Evolutionary conservation across 2,113 vertebrate genomes (phyloP).

Genomic region (Sebastes fasciatus): DNA sequence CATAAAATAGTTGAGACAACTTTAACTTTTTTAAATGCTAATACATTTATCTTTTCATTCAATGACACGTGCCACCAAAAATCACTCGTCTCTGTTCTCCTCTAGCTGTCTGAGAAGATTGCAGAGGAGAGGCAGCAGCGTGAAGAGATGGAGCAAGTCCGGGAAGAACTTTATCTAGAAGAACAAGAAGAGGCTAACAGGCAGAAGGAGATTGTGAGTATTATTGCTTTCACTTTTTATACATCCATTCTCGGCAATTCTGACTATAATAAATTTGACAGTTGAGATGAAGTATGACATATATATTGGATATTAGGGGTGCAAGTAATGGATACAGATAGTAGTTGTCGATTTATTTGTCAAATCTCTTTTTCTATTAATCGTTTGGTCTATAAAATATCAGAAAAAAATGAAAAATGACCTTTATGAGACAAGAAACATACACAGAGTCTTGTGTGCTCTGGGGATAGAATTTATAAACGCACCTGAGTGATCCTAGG

Average conservation of each 20-base stretch:
- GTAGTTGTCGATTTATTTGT: background rate
- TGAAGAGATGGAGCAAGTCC: constrained; percentile 88
- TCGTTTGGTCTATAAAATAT: background rate
- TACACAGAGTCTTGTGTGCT: background rate
- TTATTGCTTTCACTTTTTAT: background rate
- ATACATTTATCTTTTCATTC: background rate
- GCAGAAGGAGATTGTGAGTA: constrained; percentile 87
- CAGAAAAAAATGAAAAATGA: background rate
- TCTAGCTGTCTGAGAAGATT: constrained; percentile 87
- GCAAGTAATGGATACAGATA: background rate
- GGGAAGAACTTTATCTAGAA: constrained; percentile 89
- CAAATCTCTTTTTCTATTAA: background rate
- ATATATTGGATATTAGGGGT: background rate
- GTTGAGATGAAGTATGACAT: background rate
- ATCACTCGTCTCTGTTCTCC: constrained; percentile 19
- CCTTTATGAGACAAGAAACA: background rate
- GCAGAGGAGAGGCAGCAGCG: constrained; percentile 82
- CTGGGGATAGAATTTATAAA: background rate
- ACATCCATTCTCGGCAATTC: background rate
- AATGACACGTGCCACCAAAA: background rate
- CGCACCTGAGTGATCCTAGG: no score
- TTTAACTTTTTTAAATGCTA: background rate
- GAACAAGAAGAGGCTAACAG: constrained; percentile 86
- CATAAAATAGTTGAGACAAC: constrained; percentile 84
- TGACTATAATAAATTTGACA: background rate